A percentile compares a stretch with the other conserved stretches of the same genome.
These are phyloP conservation scores for Aspiorhynchus laticeps DNA, from an alignment of 2,113 vertebrate species.

Conservation along the genomic window DNA sequence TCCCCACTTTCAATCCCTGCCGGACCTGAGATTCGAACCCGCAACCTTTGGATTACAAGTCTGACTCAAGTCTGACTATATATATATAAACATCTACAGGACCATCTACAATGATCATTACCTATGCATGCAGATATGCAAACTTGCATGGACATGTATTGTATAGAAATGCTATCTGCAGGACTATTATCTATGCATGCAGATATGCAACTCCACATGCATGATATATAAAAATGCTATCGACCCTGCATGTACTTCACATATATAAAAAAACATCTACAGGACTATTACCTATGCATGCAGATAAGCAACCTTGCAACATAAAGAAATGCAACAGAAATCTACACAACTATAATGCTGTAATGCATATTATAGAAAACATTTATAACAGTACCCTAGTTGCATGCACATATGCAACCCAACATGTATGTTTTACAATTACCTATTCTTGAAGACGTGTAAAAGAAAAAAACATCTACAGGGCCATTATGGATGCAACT, in stretches of 20 bases:
- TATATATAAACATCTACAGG: not conserved
- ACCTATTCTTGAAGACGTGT: no score
- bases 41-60: no score
- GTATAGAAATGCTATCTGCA: not conserved
- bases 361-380: not conserved
- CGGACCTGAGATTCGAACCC: no score
- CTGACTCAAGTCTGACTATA: no score
- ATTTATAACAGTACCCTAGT: not conserved
- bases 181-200: not conserved
- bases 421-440: not conserved
- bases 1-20: no score
- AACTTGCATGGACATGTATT: not conserved
- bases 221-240: not conserved
- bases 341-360: conserved; percentile 16
- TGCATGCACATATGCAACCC: not conserved
- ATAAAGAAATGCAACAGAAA: not conserved
- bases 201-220: not conserved
- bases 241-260: not conserved
- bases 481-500: no score
- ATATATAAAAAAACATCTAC: not conserved
- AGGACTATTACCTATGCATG: not conserved
- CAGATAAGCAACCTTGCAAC: conserved; percentile 57
- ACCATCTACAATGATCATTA: not conserved
- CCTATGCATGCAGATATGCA: not conserved
- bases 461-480: not conserved